phyloP scores from a whole-genome alignment of 1,140 invertebrate species.

The Apocrypta bakeri region DNA sequence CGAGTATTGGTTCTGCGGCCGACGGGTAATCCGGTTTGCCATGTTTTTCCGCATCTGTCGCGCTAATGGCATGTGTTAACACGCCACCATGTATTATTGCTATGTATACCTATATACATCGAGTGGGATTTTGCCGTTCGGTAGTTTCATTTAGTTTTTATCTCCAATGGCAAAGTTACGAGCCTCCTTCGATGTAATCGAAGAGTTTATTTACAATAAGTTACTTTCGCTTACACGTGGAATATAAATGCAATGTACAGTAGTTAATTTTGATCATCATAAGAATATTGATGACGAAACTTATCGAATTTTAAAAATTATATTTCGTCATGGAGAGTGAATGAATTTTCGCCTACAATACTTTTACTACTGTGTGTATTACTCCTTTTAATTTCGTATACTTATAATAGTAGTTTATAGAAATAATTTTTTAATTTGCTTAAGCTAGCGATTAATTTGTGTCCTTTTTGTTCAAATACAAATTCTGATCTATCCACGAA shows the following conservation, averaged over 20 bases:
- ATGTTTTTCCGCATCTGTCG: neutral
- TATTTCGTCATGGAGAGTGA: too few species aligned
- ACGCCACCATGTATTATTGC: conserved; percentile 1
- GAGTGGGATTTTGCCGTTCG: neutral
- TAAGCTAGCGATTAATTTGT: too few species aligned
- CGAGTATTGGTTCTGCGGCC: neutral
- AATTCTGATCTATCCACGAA: too few species aligned
- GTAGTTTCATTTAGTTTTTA: conserved; percentile 1
- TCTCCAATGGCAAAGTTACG: conserved; percentile 9
- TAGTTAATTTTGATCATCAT: neutral
- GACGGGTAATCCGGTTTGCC: conserved; percentile 19
- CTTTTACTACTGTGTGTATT: too few species aligned
- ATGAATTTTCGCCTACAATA: too few species aligned
- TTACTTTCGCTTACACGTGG: neutral
- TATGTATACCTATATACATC: neutral
- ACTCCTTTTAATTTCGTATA: too few species aligned
- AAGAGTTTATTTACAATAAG: neutral
- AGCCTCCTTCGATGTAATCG: neutral
- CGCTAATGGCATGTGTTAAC: conserved; percentile 39
- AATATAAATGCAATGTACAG: neutral
- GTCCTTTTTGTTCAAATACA: too few species aligned
- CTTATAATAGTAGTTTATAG: too few species aligned
- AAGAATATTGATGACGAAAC: neutral
- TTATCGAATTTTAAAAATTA: too few species aligned
- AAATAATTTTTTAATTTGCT: too few species aligned